Percentiles rank a stretch among this genome's conserved stretches.
phyloP scores from a whole-genome alignment of 2,113 vertebrate species.

The Rhea pennata region DNA sequence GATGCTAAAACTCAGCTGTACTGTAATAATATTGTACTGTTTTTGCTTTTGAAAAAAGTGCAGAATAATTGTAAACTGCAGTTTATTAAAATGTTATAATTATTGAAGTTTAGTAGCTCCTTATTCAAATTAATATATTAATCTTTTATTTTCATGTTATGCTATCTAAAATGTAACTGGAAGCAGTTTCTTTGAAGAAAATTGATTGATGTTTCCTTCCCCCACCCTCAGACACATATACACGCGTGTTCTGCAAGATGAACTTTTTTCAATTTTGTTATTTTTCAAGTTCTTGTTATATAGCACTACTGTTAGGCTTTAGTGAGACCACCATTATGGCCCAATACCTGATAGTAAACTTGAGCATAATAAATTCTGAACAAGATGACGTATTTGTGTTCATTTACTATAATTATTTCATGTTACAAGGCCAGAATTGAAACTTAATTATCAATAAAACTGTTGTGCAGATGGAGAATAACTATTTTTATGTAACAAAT shows the following conservation, averaged over 20 bases:
- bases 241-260: background rate
- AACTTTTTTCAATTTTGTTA: background rate
- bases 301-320: background rate
- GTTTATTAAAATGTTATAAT: background rate
- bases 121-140: background rate
- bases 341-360: background rate
- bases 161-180: background rate
- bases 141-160: background rate
- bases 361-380: background rate
- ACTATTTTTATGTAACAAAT: background rate
- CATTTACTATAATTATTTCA: background rate
- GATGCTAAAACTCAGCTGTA: background rate
- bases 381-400: background rate
- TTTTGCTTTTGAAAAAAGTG: background rate
- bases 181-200: background rate
- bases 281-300: background rate
- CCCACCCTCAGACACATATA: accelerated
- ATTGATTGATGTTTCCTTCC: background rate
- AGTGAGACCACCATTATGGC: background rate
- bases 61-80: background rate
- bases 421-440: background rate
- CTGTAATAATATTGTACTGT: background rate
- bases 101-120: background rate
- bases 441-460: background rate
- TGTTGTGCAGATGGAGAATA: background rate